These are phyloP conservation scores for Eospalax fontanierii DNA, from an alignment of 2,797 vertebrate genomes.

Conservation along the genomic window DNA sequence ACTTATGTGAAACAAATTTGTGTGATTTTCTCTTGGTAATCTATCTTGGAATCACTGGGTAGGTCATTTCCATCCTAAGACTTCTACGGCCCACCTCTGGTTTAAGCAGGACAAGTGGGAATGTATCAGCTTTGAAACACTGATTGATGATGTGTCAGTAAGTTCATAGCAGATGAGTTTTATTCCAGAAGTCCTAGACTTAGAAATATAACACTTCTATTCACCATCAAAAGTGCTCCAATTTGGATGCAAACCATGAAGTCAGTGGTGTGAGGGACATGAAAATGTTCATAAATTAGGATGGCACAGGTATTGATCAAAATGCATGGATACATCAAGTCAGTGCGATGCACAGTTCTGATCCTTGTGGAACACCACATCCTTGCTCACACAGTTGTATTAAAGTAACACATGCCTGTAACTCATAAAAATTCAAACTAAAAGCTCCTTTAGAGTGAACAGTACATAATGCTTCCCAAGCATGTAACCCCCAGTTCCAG, in stretches of 20 bases:
- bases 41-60: background rate
- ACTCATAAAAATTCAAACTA: background rate
- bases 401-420: background rate
- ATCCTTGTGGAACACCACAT: background rate
- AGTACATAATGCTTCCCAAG: background rate
- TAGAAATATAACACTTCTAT: background rate
- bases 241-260: background rate
- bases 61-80: background rate
- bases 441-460: background rate
- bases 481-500: background rate
- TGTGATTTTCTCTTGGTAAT: background rate
- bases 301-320: background rate
- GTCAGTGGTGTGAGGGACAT: background rate
- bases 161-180: background rate
- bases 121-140: background rate
- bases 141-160: background rate
- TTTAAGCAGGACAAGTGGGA: background rate
- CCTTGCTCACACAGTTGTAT: background rate
- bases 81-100: background rate
- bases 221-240: background rate
- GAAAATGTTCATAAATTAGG: background rate
- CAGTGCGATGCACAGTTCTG: background rate
- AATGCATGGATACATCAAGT: background rate
- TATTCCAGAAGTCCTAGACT: background rate
- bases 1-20: background rate